Conservation (phyloP, 2,797 vertebrate species). For the Bufotes viridis region DNA sequence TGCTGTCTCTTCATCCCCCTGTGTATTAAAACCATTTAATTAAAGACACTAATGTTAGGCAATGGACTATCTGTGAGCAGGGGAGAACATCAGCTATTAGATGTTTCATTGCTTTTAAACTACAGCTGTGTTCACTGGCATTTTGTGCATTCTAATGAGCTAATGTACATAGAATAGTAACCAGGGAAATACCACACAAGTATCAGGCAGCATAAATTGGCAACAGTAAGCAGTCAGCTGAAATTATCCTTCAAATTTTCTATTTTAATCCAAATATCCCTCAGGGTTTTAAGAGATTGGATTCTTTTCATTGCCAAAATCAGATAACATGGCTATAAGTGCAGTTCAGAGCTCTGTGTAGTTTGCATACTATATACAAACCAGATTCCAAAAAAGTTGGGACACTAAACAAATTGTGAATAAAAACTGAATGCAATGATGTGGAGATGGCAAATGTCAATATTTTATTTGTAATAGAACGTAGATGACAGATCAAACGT, state of each 20-base stretch:
- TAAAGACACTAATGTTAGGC: slow-evolving; percentile 9
- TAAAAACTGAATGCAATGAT: no score
- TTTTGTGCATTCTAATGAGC: slow-evolving; percentile 31
- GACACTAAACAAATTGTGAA: no score
- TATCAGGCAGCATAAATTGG: background rate
- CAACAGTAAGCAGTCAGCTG: background rate
- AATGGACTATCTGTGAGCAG: background rate
- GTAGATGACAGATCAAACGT: no score
- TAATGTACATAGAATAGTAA: background rate
- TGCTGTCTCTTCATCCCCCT: background rate
- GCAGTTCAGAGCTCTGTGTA: background rate
- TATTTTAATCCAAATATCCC: slow-evolving; percentile 4
- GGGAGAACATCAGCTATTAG: slow-evolving; percentile 4
- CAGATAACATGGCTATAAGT: background rate
- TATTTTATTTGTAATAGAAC: no score
- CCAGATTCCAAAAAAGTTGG: no score
- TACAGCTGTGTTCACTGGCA: slow-evolving; percentile 22
- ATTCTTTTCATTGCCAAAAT: background rate
- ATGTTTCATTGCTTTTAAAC: background rate
- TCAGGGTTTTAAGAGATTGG: background rate
- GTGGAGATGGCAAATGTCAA: no score
- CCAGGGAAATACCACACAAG: background rate
- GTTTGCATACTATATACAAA: no score
- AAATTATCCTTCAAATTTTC: slow-evolving; percentile 5
- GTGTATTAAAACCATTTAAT: slow-evolving; percentile 28